Percentiles rank a stretch among this genome's conserved stretches.
Evolutionary conservation across 2,888 invertebrate genomes (phyloP).

Genomic region (Serrognathus titanus): DNA sequence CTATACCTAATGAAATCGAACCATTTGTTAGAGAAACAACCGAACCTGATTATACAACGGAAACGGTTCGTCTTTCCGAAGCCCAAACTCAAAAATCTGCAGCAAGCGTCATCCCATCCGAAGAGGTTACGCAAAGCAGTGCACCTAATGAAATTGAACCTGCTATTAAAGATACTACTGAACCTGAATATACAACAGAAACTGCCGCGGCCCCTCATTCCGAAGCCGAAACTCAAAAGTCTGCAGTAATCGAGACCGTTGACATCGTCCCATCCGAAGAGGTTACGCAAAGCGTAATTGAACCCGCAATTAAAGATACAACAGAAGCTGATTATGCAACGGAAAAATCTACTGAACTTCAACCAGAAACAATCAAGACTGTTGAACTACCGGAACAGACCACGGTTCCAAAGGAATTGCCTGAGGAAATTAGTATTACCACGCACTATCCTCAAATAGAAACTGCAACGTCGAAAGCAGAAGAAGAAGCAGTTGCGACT

Average conservation of each 20-base stretch:
- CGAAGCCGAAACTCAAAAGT: conserved; percentile 1
- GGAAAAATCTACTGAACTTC: not conserved
- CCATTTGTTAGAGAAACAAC: too few species aligned
- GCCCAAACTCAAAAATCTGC: conserved; percentile 20
- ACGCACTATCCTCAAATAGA: conserved; percentile 16
- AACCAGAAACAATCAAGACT: not conserved
- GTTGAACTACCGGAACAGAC: not conserved
- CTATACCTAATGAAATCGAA: too few species aligned
- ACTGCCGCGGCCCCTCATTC: conserved; percentile 4
- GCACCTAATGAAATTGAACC: conserved; percentile 4
- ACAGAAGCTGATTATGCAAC: conserved; percentile 17
- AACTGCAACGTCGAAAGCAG: conserved; percentile 19
- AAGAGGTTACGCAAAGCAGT: conserved; percentile 17
- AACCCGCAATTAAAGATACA: conserved; percentile 14
- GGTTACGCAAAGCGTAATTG: not conserved
- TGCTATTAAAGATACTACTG: conserved; percentile 16
- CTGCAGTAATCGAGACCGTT: not conserved
- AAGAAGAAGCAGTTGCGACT: conserved; percentile 6
- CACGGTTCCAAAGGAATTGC: not conserved
- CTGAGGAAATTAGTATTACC: not conserved
- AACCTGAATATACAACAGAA: conserved; percentile 4
- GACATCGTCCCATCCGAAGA: not conserved
- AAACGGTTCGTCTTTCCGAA: too few species aligned
- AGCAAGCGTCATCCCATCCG: not conserved
- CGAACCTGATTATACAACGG: too few species aligned